Base-by-base conservation (phyloP, 2,113 vertebrate species). In the Prunella fulvescens region DNA sequence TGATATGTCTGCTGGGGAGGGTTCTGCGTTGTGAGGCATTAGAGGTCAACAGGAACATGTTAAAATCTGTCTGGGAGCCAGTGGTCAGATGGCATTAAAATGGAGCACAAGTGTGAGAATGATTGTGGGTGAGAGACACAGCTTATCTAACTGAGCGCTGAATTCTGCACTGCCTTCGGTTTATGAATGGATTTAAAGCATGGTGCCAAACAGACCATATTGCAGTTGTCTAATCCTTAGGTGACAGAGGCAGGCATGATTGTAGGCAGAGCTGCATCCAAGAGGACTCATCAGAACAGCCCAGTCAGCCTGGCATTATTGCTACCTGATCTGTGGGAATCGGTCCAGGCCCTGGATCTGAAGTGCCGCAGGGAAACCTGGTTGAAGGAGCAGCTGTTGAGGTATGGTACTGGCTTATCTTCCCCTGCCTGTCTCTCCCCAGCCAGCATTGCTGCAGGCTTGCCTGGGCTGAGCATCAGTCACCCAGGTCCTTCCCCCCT, bases 151-250 rank as follows among this genome's bases (percentile, higher is more conserved):
- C 76, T 40, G 81, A 90, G 86, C 1, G 77, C 73, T 71, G 93
- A 95, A 66, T 93, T 78, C 84, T 73, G 88, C 72, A 3, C 83
- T 88, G 90, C 83, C 86, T 95, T 88, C 90, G 57, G 56, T 96
- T 95, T 95, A 89, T 95, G 95, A 94, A 94, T 95, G 94, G 95
- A 60, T 95, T 86, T 91, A 58, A 83, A 93, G 84, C 82, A 12
- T 67, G 66, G 81, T 96, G 95, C 95, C 96, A 94, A 95, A 85
- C 84, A 87, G 92, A 96, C 74, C 92, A 96, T 93, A 96, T 94
- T 96, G 93, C 93, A 82, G 62, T 94, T 95, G 88, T 91, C 91
- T 95, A 95, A 94, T 96, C 88, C 93, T 93, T 92, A 95, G 92
- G 85, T 96, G 93, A 80, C 80, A 93, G 90, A 96, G 92, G 88